Percentiles rank a stretch among this genome's conserved stretches.
Conservation (phyloP, 2,113 vertebrate genomes). For the Madoqua kirkii region DNA sequence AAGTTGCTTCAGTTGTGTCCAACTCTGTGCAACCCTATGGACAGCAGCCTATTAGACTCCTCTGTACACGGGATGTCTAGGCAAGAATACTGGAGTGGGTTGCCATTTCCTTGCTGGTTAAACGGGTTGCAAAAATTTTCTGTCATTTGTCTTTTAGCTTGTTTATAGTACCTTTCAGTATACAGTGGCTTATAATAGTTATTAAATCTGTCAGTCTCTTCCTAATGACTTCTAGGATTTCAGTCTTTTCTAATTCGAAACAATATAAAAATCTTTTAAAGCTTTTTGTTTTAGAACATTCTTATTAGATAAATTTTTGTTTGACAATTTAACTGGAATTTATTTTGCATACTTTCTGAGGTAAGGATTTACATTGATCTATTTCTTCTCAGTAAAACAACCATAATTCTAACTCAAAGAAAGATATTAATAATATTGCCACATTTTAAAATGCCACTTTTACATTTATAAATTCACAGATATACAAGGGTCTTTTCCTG, state of each 20-base stretch:
- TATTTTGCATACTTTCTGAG: constrained; percentile 1
- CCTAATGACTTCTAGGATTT: not conserved
- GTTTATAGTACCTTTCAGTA: not conserved
- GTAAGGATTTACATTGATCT: not conserved
- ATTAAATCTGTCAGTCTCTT: constrained; percentile 22
- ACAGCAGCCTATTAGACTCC: not conserved
- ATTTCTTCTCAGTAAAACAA: constrained; percentile 15
- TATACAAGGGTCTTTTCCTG: not conserved
- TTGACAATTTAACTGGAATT: constrained; percentile 30
- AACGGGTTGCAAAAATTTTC: not conserved
- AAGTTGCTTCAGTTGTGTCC: not conserved
- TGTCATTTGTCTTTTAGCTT: constrained; percentile 34
- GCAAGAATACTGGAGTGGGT: not conserved
- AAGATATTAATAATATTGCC: not conserved
- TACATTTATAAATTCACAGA: not conserved
- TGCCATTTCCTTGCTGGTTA: not conserved
- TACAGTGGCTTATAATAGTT: constrained; percentile 14
- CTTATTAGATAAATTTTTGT: constrained; percentile 1
- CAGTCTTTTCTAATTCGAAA: not conserved
- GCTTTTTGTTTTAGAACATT: constrained; percentile 24
- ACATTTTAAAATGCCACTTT: constrained; percentile 13
- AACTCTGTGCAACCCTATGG: not conserved
- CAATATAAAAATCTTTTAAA: not conserved
- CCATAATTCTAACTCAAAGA: not conserved
- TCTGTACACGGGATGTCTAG: not conserved